Conservation (phyloP, 2,888 invertebrate genomes). For the Eristalis intricaria region DNA sequence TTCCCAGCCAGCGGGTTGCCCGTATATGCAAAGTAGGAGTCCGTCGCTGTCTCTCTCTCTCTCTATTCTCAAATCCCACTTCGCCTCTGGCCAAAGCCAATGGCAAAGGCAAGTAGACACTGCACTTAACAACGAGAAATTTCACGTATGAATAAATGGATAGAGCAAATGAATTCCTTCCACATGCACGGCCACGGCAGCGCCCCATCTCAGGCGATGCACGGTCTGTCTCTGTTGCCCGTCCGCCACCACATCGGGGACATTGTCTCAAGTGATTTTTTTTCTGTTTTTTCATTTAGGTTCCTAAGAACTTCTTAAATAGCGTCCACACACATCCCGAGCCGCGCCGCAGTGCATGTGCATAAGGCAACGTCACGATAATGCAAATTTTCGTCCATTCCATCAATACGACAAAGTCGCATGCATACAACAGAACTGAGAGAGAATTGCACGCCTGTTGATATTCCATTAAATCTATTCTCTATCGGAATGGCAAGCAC, state of each 20-base stretch:
- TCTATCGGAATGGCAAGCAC: conserved; percentile 58
- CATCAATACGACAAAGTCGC: conserved; percentile 60
- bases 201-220: not conserved
- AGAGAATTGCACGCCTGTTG: conserved; percentile 29
- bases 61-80: not conserved
- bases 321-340: conserved; percentile 41
- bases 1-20: conserved; percentile 63
- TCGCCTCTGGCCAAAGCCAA: conserved; percentile 4
- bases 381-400: conserved; percentile 69
- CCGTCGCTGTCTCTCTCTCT: conserved; percentile 16
- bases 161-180: conserved; percentile 29
- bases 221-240: not conserved
- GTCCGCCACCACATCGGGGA: not conserved
- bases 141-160: conserved; percentile 34
- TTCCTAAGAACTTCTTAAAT: conserved; percentile 70
- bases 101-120: conserved; percentile 41
- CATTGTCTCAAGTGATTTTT: conserved; percentile 7
- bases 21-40: conserved; percentile 66
- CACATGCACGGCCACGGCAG: not conserved
- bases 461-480: conserved; percentile 65
- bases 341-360: conserved; percentile 1
- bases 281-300: conserved; percentile 58
- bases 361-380: conserved; percentile 68
- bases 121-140: conserved; percentile 45
- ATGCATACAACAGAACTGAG: conserved; percentile 35